Conservation (phyloP, 2,113 vertebrate species). For the Neolamprologus falcicula region DNA sequence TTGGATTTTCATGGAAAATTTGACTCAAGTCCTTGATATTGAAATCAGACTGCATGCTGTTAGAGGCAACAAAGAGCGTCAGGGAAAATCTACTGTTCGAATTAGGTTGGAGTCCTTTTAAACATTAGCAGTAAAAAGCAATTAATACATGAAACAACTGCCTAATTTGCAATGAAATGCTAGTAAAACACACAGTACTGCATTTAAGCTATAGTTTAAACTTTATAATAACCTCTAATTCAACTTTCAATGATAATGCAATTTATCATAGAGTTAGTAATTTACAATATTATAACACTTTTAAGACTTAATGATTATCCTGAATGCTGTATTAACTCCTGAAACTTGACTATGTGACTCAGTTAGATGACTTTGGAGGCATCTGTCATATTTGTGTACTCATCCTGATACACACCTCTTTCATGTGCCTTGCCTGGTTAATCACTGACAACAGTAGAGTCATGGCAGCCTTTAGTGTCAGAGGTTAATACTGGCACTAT, state of each 20-base stretch:
- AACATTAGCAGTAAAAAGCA: neutral
- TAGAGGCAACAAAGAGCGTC: neutral
- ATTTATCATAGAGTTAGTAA: neutral
- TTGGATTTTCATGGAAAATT: neutral
- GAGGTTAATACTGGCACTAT: neutral
- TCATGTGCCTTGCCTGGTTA: neutral
- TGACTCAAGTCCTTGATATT: neutral
- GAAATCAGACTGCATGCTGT: neutral
- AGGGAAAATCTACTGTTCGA: neutral
- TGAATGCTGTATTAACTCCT: neutral
- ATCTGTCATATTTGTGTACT: neutral
- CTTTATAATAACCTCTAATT: neutral
- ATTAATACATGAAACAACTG: neutral
- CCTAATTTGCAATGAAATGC: neutral
- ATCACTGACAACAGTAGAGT: slow-evolving; percentile 6
- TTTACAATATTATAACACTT: neutral
- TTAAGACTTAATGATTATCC: neutral
- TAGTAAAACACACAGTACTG: neutral
- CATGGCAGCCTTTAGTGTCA: neutral
- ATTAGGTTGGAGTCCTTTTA: neutral
- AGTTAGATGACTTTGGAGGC: neutral
- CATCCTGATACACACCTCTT: neutral
- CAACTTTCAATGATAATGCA: neutral
- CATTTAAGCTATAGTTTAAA: neutral
- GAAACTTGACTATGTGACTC: neutral